Evolutionary conservation across 2,113 vertebrate species (phyloP).

Genomic region (Verasper variegatus): DNA sequence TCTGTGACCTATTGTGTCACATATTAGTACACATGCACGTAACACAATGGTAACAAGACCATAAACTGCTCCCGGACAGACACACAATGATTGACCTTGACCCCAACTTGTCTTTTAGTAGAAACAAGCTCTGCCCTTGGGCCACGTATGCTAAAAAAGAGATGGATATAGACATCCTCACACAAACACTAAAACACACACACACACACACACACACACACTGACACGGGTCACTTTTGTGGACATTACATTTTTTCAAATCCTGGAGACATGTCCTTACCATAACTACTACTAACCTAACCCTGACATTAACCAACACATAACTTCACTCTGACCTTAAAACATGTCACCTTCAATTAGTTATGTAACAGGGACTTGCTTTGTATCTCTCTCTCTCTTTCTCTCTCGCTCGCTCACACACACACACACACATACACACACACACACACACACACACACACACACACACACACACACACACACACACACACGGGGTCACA

Average conservation of each 20-base stretch:
- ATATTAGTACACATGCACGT: conserved; percentile 15
- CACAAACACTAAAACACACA: not conserved
- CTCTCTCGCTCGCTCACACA: not conserved
- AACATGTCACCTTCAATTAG: not conserved
- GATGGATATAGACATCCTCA: not conserved
- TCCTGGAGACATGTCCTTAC: not conserved
- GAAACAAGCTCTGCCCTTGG: conserved; percentile 33
- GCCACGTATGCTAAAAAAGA: conserved; percentile 20
- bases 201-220: not conserved
- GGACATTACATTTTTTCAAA: not conserved
- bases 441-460: conserved; percentile 3
- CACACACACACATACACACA: not conserved
- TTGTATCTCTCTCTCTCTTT: not conserved
- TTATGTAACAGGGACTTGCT: not conserved
- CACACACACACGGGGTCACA: not conserved
- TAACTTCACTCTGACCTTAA: not conserved
- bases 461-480: conserved; percentile 1
- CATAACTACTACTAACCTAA: not conserved
- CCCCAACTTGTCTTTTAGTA: conserved; percentile 6
- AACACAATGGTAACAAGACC: conserved; percentile 15
- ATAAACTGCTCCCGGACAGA: conserved; percentile 45
- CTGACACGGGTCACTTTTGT: not conserved
- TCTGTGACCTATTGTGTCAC: conserved; percentile 40
- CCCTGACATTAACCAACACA: not conserved
- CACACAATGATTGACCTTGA: conserved; percentile 54